phyloP scores from a whole-genome alignment of 2,113 vertebrate species.

The Harpagus bidentatus region DNA sequence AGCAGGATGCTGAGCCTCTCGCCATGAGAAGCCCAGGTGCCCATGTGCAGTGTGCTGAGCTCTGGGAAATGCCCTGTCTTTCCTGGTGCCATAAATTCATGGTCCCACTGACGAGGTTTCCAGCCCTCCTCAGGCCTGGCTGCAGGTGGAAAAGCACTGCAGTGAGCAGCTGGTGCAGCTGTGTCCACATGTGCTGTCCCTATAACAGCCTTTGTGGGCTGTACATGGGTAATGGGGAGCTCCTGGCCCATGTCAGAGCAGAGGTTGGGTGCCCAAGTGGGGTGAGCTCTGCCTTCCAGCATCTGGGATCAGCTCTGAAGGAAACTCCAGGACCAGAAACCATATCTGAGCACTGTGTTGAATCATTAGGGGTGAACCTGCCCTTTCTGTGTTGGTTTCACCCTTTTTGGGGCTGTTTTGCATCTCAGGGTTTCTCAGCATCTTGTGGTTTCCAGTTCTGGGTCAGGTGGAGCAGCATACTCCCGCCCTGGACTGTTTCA shows the following conservation, averaged over 20 bases:
- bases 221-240: accelerated
- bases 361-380: neutral
- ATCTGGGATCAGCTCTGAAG: neutral
- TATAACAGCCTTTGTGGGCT: neutral
- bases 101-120: neutral
- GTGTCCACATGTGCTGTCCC: accelerated
- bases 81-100: neutral
- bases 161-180: neutral
- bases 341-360: neutral
- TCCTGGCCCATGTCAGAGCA: neutral
- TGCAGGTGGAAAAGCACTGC: neutral
- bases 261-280: neutral
- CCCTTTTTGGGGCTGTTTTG: neutral
- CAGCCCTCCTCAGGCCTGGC: neutral
- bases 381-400: neutral
- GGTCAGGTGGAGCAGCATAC: neutral
- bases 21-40: accelerated
- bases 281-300: neutral
- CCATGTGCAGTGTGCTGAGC: accelerated
- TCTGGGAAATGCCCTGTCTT: neutral
- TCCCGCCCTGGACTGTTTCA: neutral
- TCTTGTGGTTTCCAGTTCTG: neutral
- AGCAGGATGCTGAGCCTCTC: neutral
- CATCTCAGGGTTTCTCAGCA: neutral
- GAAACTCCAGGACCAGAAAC: neutral